A percentile compares a stretch with the other conserved stretches of the same genome.
These are phyloP conservation scores for Agonopterix alstromeriana DNA, from an alignment of 2,888 invertebrate genomes.

Conservation along the genomic window DNA sequence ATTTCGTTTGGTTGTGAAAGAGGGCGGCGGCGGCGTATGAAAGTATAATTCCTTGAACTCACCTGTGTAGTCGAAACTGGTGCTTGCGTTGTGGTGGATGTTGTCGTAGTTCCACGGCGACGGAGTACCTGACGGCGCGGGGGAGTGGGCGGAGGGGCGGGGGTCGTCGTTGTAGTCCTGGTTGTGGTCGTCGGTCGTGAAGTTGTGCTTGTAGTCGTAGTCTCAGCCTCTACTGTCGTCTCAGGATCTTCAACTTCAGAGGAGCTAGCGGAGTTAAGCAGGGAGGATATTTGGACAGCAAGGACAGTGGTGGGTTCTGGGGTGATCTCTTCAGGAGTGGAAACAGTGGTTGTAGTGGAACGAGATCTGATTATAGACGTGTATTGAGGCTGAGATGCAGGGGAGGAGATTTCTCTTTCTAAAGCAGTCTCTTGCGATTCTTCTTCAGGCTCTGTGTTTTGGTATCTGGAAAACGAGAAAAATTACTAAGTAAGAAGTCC, in stretches of 20 bases:
- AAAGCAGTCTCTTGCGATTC: conserved; percentile 50
- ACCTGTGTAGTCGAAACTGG: conserved; percentile 62
- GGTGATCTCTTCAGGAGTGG: conserved; percentile 29
- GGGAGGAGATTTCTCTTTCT: conserved; percentile 60
- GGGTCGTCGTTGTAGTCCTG: conserved; percentile 28
- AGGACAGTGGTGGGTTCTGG: conserved; percentile 63
- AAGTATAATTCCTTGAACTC: conserved; percentile 74
- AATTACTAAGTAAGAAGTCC: not conserved
- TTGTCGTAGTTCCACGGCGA: conserved; percentile 11
- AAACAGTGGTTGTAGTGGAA: conserved; percentile 46
- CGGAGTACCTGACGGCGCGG: conserved; percentile 31
- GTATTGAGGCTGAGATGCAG: conserved; percentile 55
- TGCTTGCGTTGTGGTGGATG: conserved; percentile 29
- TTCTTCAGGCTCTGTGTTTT: conserved; percentile 38
- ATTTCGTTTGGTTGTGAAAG: conserved; percentile 57
- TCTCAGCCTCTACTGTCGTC: conserved; percentile 29
- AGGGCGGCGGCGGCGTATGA: conserved; percentile 59
- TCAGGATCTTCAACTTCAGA: conserved; percentile 25
- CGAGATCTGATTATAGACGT: conserved; percentile 54
- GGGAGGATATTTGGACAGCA: conserved; percentile 63
- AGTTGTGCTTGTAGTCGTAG: conserved; percentile 35
- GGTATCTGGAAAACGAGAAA: conserved; percentile 37
- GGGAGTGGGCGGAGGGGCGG: conserved; percentile 25
- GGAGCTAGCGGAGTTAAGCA: conserved; percentile 49
- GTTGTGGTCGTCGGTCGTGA: conserved; percentile 26